Conservation (phyloP, 2,797 vertebrate genomes). For the Denticeps clupeoides region DNA sequence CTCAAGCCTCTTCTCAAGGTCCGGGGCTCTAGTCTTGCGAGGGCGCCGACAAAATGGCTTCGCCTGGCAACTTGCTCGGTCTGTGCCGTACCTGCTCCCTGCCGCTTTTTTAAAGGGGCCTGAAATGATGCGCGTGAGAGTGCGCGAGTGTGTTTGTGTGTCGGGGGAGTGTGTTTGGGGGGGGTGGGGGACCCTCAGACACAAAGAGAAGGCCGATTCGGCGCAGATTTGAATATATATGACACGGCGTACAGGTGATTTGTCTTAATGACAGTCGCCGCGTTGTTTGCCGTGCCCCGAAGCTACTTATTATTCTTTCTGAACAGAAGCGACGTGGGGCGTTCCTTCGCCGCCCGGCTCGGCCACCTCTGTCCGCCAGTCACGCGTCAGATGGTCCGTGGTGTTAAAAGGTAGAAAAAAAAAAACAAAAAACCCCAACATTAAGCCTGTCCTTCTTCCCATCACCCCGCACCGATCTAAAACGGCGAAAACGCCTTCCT, state of each 20-base stretch:
- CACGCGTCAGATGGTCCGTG: background rate
- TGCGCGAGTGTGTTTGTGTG: background rate
- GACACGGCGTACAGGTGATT: slow-evolving; percentile 19
- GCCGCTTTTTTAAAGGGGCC: background rate
- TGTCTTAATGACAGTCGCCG: slow-evolving; percentile 25
- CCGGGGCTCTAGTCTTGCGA: slow-evolving; percentile 49
- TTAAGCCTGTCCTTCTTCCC: too few relatives aligned
- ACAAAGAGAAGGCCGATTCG: slow-evolving; percentile 10
- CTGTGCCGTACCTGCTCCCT: background rate
- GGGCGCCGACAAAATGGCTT: slow-evolving; percentile 42
- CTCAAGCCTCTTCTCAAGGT: slow-evolving; percentile 53
- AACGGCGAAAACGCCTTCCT: too few relatives aligned
- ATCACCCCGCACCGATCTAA: too few relatives aligned
- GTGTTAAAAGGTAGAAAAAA: too few relatives aligned
- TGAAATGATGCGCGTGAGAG: background rate
- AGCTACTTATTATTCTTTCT: slow-evolving; percentile 23
- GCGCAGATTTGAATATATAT: slow-evolving; percentile 15
- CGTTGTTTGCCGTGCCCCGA: slow-evolving; percentile 21
- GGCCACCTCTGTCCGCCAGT: background rate
- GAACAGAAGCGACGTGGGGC: slow-evolving; percentile 3
- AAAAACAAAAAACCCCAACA: too few relatives aligned
- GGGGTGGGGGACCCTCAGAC: slow-evolving; percentile 1
- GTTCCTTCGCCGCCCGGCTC: background rate
- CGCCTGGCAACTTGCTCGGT: slow-evolving; percentile 22
- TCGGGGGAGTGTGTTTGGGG: background rate